Base-by-base conservation (phyloP, 2,888 invertebrate genomes). In the Lepidonotus clava region DNA sequence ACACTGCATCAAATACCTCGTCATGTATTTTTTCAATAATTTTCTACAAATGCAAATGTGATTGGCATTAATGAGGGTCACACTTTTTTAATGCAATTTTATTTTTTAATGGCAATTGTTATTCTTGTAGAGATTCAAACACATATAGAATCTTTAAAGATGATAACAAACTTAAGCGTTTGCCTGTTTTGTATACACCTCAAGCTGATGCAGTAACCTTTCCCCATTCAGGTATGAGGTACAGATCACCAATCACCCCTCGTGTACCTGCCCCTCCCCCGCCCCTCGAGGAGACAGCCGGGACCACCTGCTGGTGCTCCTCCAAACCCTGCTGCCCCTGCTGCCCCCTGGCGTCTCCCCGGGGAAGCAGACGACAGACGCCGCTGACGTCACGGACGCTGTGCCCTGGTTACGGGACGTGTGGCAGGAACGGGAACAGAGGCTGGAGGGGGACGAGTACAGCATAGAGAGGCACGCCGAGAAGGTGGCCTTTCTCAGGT, bases 401-500 rank as follows among this genome's bases (percentile, higher is more conserved):
- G 80, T 80, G 80, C 40, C 80, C 6, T 80, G 80, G 80, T 80
- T 80, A 41, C 24, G 46, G 6, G 32, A 46, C 41, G 41, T 80
- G 8, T 80, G 80, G 80, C 14, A n/a, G 8, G 41, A 41, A 51
- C 41, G 80, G 0, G 14, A 18, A 6, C 46, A 41, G 41, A 21
- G n/a, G 18, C 18, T 41, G 2, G 34, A 41, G 14, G 41, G n/a
- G 11, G 80, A 46, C 1, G 46, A 41, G 18, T 24, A 80, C 80
- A 80, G 80, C 51, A 80, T 80, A 8, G 41, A 14, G 24, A 11
- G 28, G 8, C 46, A 80, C 24, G 11, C 24, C 24, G 80, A 80
- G 46, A 21, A 80, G 11, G 24, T 46, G 51, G 80, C 80, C 46
- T 80, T 80, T 41, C 28, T 80, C 18, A 80, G 80, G 80, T 80